Percentiles rank a stretch among this genome's conserved stretches.
Conservation (phyloP, 2,113 vertebrate species). For the Alligator mississippiensis region DNA sequence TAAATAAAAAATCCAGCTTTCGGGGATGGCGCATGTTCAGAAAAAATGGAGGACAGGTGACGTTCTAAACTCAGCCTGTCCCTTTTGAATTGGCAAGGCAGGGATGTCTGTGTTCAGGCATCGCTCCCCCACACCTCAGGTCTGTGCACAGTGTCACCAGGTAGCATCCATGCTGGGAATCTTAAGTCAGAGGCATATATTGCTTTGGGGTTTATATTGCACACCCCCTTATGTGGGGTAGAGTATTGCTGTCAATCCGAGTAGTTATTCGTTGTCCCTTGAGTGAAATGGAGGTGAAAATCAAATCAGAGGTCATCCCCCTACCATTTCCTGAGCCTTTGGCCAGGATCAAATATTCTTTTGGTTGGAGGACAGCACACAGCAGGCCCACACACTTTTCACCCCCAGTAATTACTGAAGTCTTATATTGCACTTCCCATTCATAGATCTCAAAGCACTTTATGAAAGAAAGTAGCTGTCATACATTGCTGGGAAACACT, state of each 20-base stretch:
- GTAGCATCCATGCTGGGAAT: neutral
- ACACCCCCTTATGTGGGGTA: neutral
- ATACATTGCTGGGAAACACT: neutral
- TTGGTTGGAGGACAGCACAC: neutral
- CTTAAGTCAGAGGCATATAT: neutral
- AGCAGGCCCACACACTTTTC: neutral
- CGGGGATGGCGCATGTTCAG: fast-evolving
- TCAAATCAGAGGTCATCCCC: too few relatives aligned
- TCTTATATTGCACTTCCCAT: neutral
- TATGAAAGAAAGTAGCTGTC: neutral
- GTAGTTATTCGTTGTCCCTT: neutral
- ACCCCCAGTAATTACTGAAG: neutral
- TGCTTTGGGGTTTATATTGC: neutral
- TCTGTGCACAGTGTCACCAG: neutral
- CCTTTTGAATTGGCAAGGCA: neutral
- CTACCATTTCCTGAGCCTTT: neutral
- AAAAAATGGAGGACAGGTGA: neutral
- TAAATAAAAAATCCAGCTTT: neutral
- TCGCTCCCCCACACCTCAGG: neutral
- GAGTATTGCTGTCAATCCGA: neutral
- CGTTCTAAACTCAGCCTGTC: neutral
- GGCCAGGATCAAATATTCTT: neutral
- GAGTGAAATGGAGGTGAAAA: neutral
- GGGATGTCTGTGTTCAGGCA: neutral
- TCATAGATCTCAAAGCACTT: neutral